A percentile compares a stretch with the other conserved stretches of the same genome.
These are phyloP conservation scores for Drosophila virilis DNA, from an alignment of 1,140 invertebrate genomes.

Conservation along the genomic window DNA sequence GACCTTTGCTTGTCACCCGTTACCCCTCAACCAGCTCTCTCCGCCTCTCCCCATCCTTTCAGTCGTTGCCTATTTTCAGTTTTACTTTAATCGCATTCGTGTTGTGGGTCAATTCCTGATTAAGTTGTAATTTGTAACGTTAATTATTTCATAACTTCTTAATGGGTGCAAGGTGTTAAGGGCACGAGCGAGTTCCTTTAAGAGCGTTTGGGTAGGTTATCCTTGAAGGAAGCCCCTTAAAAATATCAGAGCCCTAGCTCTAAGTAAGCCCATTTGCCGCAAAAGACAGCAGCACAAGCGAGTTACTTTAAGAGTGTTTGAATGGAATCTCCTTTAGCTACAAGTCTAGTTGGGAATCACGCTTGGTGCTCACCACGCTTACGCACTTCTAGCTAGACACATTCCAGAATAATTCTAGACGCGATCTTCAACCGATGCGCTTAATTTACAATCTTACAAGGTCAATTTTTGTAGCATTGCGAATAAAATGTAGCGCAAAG, in stretches of 20 bases:
- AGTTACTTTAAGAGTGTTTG: no score
- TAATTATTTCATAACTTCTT: slow-evolving; percentile 52
- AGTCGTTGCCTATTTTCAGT: slow-evolving; percentile 18
- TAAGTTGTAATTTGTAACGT: slow-evolving; percentile 78
- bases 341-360: no score
- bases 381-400: background rate
- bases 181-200: slow-evolving; percentile 5
- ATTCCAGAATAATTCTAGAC: slow-evolving; percentile 5
- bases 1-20: slow-evolving; percentile 71
- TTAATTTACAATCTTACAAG: slow-evolving; percentile 43
- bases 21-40: slow-evolving; percentile 2
- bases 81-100: slow-evolving; percentile 55
- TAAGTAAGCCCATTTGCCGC: no score
- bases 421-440: slow-evolving; percentile 6
- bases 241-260: no score
- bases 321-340: no score
- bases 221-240: no score
- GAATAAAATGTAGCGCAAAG: slow-evolving; percentile 40
- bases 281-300: no score
- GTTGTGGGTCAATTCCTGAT: slow-evolving; percentile 75
- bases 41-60: background rate
- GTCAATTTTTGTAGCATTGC: slow-evolving; percentile 45
- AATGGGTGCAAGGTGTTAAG: slow-evolving; percentile 50
- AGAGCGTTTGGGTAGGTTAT: slow-evolving; percentile 3
- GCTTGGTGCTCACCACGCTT: no score